Base-by-base conservation (phyloP, 2,888 invertebrate genomes). In the Elysia crispata region DNA sequence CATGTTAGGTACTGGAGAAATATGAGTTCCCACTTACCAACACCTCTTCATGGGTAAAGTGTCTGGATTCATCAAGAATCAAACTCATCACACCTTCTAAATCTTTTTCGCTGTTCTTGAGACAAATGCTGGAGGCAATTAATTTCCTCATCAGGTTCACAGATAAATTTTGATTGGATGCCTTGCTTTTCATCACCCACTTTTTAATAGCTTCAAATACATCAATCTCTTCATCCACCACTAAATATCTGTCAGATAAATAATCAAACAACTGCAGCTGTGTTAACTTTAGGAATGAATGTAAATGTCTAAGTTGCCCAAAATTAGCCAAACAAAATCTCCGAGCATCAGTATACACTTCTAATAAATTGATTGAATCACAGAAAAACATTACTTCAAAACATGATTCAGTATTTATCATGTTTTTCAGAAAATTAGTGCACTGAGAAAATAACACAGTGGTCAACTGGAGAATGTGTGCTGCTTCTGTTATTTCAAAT, bases 171-270 rank as follows among this genome's bases (percentile, higher is more conserved):
- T 6, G 41, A 41, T 11, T 41, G 41, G 5, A 11, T 41, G 41
- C 41, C 41, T 41, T 41, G 41, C 11, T 41, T 41, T 41, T 41
- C 41, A 11, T 41, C 41, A 60, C 0, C 80, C 80, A 80, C 1
- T 30, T 28, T 11, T 76, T 31, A 3, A 80, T 31, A 23, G 80
- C 80, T 50, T 70, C 54, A 13, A 76, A 30, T 18, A 76, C 76
- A n/a, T 70, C 15, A 23, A 72, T 18, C 28, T 76, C 76, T 13
- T 62, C 23, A 0, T 80, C 73, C 20, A 76, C 80, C 23, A 76
- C 57, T n/a, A 80, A 25, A 76, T 50, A 54, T 11, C 64, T 50
- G n/a, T 80, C 80, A 50, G 76, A 76, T 54, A 80, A 41, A 64
- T 76, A 80, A 25, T 70, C 57, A 31, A 20, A 25, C 18, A 80